A percentile compares a stretch with the other conserved stretches of the same genome.
Conservation (phyloP, 2,888 invertebrate genomes). For the Neoascia interrupta region DNA sequence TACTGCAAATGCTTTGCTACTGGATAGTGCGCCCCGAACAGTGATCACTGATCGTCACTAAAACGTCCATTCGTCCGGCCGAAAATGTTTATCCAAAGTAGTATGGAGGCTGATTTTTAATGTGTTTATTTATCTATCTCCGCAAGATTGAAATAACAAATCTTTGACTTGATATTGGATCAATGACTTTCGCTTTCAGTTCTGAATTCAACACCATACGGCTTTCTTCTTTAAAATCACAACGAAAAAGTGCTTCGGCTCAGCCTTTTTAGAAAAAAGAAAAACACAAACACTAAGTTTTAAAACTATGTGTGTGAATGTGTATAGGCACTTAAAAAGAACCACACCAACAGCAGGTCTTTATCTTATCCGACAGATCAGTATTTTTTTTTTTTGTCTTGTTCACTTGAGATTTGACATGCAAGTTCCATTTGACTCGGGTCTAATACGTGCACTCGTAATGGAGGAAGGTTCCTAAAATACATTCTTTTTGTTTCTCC, state of each 20-base stretch:
- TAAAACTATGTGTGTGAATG: too few species aligned
- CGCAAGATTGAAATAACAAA: conserved; percentile 54
- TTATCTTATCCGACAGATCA: conserved; percentile 28
- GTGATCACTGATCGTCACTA: too few species aligned
- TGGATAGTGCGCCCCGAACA: too few species aligned
- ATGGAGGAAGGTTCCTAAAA: too few species aligned
- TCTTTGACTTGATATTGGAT: conserved; percentile 32
- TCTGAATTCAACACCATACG: conserved; percentile 17
- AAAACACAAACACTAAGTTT: too few species aligned
- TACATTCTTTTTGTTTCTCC: too few species aligned
- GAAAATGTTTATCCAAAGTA: too few species aligned
- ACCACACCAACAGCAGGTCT: conserved; percentile 41
- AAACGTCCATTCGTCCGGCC: too few species aligned
- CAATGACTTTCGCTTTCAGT: conserved; percentile 24
- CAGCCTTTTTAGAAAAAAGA: conserved; percentile 12
- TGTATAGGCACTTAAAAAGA: conserved; percentile 28
- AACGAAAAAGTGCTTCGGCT: conserved; percentile 1
- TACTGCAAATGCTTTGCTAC: too few species aligned
- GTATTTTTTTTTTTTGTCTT: conserved; percentile 23
- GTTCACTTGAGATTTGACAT: conserved; percentile 17
- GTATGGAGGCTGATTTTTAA: too few species aligned
- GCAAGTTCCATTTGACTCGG: conserved; percentile 46
- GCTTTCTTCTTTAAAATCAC: conserved; percentile 1
- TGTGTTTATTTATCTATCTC: too few species aligned
- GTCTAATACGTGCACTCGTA: too few species aligned